Base-by-base conservation (phyloP, 2,888 invertebrate species). In the Drosophila maculinotata region DNA sequence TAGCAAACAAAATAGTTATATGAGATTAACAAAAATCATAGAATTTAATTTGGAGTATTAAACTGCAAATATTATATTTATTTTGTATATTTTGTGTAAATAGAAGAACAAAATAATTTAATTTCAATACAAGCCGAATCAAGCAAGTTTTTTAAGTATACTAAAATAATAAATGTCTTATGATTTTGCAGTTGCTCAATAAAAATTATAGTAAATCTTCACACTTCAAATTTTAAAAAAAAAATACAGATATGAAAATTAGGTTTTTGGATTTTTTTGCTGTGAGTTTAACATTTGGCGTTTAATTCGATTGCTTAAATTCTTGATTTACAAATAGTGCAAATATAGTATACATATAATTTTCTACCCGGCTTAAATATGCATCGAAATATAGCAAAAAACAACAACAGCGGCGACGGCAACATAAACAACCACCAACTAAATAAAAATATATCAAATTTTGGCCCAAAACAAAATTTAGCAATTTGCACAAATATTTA, bases 401-500 rank as follows among this genome's bases (percentile, higher is more conserved):
- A 7, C 10, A n/a, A 8, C n/a, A 7, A 1, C 15, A 38, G 20
- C 20, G 4, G 20, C 20, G 4, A 20, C 20, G n/a, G n/a, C n/a
- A n/a, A n/a, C n/a, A n/a, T n/a, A 20, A 41, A 15, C 15, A 42
- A 25, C 44, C 26, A 28, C n/a, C 28, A 62, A 14, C 20, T 33
- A 26, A 59, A 26, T 30, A 42, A 15, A 33, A 12, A 9, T 30
- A 33, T 14, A 28, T 52, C 15, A 9, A 54, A 57, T 65, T 45
- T 49, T 28, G 31, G 10, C 10, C 20, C 23, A 25, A 31, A 51
- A 64, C 48, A 42, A 42, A 44, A 64, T 75, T 69, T 47, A 49
- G 26, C 51, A 56, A 69, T 56, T 76, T 65, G 47, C 51, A 49
- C 66, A 77, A 69, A 77, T 84, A 64, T 72, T 77, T 59, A 67